A percentile compares a stretch with the other conserved stretches of the same genome.
Conservation (phyloP, 2,113 vertebrate genomes). For the Paradisaea rubra region DNA sequence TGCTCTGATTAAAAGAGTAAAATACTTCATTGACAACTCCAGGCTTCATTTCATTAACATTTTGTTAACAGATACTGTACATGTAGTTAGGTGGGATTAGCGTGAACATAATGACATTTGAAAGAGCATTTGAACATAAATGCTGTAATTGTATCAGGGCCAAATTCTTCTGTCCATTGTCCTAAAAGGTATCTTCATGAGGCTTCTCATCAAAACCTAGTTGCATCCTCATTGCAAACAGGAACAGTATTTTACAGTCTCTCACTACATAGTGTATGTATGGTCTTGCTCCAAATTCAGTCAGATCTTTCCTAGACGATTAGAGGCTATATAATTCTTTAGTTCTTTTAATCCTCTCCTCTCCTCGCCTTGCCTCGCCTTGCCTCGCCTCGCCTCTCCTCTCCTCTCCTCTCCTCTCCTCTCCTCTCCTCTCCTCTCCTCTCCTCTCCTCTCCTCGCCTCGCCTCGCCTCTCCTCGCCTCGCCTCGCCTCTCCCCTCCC, state of each 20-base stretch:
- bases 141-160: background rate
- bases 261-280: background rate
- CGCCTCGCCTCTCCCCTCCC: too few species aligned
- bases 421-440: background rate
- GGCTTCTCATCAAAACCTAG: background rate
- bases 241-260: background rate
- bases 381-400: too few species aligned
- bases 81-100: background rate
- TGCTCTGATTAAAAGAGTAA: background rate
- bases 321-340: background rate
- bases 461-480: too few species aligned
- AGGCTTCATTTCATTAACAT: background rate
- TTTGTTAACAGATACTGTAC: background rate
- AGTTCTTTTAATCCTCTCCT: background rate
- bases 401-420: too few species aligned
- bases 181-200: background rate
- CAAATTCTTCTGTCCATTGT: background rate
- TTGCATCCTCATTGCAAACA: background rate
- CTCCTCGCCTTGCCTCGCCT: too few species aligned
- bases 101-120: background rate
- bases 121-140: background rate
- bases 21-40: background rate
- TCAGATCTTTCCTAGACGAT: background rate
- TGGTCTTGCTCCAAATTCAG: background rate
- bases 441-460: too few species aligned